Percentiles rank a stretch among this genome's conserved stretches.
Conservation (phyloP, 35 echinoderm and acorn worm genomes). For the Chiridota heheva region DNA sequence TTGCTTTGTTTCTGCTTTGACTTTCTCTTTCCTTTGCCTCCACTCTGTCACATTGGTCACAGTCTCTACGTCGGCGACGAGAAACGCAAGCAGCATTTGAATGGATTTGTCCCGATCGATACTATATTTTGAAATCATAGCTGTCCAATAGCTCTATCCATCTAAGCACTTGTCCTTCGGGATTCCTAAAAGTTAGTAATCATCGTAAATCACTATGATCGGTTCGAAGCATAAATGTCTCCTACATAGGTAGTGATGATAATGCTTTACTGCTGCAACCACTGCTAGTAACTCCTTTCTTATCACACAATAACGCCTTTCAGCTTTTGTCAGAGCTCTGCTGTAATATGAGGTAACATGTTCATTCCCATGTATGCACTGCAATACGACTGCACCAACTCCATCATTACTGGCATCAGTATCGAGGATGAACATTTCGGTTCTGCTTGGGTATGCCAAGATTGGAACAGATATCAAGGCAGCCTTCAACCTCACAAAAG, state of each 20-base stretch:
- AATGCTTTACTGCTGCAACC: slow-evolving; percentile 37
- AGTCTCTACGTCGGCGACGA: slow-evolving; percentile 22
- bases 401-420: slow-evolving; percentile 57
- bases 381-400: slow-evolving; percentile 46
- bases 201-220: slow-evolving; percentile 33
- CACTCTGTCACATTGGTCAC: neutral
- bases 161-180: slow-evolving; percentile 33
- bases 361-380: slow-evolving; percentile 19
- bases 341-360: slow-evolving; percentile 19
- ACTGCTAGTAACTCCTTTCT: slow-evolving; percentile 36
- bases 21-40: neutral
- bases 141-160: slow-evolving; percentile 26
- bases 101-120: slow-evolving; percentile 27
- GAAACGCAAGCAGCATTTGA: slow-evolving; percentile 57
- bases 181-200: slow-evolving; percentile 42
- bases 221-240: slow-evolving; percentile 21
- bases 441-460: slow-evolving; percentile 15
- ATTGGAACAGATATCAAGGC: slow-evolving; percentile 17
- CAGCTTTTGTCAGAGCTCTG: neutral
- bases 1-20: neutral
- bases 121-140: slow-evolving; percentile 24
- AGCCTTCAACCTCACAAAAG: slow-evolving; percentile 22
- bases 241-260: slow-evolving; percentile 34
- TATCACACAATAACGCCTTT: slow-evolving; percentile 44
- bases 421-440: slow-evolving; percentile 2